Evolutionary conservation across 2,113 vertebrate species (phyloP).

Genomic region (Oryzias woworae): DNA sequence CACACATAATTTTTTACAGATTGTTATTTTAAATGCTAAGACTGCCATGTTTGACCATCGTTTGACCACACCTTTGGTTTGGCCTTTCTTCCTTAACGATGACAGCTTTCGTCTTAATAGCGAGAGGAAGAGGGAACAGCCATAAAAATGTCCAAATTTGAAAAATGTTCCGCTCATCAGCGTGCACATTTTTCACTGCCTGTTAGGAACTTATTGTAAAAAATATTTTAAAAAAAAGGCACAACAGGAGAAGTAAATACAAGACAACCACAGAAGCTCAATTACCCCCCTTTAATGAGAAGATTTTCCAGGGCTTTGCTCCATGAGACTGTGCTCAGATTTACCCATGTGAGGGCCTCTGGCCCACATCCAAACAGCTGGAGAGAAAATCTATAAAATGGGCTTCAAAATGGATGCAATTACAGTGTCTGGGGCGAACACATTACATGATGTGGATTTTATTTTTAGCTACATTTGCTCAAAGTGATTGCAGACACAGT

Average conservation of each 20-base stretch:
- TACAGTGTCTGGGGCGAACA: constrained; percentile 41
- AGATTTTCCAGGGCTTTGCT: constrained; percentile 52
- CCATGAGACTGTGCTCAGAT: constrained; percentile 24
- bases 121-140: constrained; percentile 11
- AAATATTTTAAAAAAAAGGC: constrained; percentile 14
- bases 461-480: too few relatives aligned
- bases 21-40: background rate
- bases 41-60: background rate
- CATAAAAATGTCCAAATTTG: constrained; percentile 36
- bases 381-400: constrained; percentile 20
- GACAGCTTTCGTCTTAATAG: constrained; percentile 38
- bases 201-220: constrained; percentile 43
- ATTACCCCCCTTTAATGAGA: constrained; percentile 47
- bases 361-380: constrained; percentile 19
- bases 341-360: constrained; percentile 37
- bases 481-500: too few relatives aligned
- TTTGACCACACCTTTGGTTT: constrained; percentile 32
- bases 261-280: constrained; percentile 48
- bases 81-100: constrained; percentile 16
- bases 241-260: constrained; percentile 45
- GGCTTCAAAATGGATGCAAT: constrained; percentile 44
- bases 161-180: constrained; percentile 56
- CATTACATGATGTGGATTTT: constrained; percentile 18
- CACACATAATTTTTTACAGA: too few relatives aligned
- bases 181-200: constrained; percentile 33